Evolutionary conservation across 2,888 invertebrate genomes (phyloP).

Genomic region (Heliconius sara): DNA sequence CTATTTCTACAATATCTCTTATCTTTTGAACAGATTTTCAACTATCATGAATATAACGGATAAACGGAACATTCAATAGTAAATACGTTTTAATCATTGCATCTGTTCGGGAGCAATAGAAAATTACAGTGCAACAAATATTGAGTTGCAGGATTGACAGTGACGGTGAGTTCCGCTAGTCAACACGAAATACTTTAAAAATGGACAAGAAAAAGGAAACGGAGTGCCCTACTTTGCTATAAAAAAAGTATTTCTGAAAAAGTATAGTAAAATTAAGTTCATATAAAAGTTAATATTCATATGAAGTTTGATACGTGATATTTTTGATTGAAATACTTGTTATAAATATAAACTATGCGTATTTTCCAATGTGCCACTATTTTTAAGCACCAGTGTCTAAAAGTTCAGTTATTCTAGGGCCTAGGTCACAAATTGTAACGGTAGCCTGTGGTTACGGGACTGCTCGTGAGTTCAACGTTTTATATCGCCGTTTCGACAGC

Average conservation of each 20-base stretch:
- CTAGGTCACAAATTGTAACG: slow-evolving; percentile 46
- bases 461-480: slow-evolving; percentile 48
- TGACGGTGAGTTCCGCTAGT: too few species aligned
- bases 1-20: background rate
- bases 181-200: too few species aligned
- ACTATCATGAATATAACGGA: background rate
- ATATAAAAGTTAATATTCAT: too few species aligned
- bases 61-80: background rate
- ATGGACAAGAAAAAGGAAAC: too few species aligned
- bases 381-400: background rate
- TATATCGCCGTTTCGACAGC: slow-evolving; percentile 50
- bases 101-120: background rate
- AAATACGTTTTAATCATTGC: background rate
- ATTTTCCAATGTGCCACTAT: background rate
- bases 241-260: too few species aligned
- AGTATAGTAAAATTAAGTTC: too few species aligned
- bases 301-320: too few species aligned
- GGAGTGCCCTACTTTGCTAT: too few species aligned
- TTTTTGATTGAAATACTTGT: background rate
- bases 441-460: slow-evolving; percentile 50
- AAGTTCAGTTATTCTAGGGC: slow-evolving; percentile 27
- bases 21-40: slow-evolving; percentile 7
- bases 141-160: too few species aligned
- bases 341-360: background rate
- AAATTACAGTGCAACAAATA: too few species aligned